Evolutionary conservation across 2,113 vertebrate species (phyloP).

Genomic region (Neogale vison): DNA sequence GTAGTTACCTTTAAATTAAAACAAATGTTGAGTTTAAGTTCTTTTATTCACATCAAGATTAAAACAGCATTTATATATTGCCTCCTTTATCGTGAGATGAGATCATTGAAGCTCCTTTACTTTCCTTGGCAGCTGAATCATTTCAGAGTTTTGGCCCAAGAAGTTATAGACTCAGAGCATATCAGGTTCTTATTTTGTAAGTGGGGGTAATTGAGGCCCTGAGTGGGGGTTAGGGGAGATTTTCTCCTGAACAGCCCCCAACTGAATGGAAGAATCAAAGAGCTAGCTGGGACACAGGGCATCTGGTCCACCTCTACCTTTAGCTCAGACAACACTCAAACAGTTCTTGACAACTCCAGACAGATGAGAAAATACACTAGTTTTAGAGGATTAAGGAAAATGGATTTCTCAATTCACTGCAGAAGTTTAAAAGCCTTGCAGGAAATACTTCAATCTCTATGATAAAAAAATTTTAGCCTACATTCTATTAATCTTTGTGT

Average conservation of each 20-base stretch:
- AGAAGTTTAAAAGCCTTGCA: conserved; percentile 72
- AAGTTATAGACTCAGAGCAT: not conserved
- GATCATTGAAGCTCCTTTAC: not conserved
- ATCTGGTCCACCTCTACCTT: not conserved
- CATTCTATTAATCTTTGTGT: conserved; percentile 73
- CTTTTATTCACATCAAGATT: not conserved
- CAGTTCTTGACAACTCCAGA: not conserved
- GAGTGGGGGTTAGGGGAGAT: not conserved
- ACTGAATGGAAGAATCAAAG: not conserved
- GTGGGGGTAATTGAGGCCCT: not conserved
- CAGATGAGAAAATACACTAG: conserved; percentile 56
- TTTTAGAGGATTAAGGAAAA: conserved; percentile 69
- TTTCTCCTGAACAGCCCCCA: not conserved
- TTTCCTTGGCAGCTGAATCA: not conserved
- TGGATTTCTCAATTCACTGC: conserved; percentile 65
- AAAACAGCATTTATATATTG: not conserved
- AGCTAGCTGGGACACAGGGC: not conserved
- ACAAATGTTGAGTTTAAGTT: not conserved
- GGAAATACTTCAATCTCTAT: conserved; percentile 64
- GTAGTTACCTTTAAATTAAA: conserved; percentile 26
- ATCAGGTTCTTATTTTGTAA: not conserved
- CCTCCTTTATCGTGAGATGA: not conserved
- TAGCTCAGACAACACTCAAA: not conserved
- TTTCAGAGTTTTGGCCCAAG: conserved; percentile 14
- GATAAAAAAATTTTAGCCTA: conserved; percentile 59